Base-by-base conservation (phyloP, 2,888 invertebrate species). In the Diarsia dahlii region DNA sequence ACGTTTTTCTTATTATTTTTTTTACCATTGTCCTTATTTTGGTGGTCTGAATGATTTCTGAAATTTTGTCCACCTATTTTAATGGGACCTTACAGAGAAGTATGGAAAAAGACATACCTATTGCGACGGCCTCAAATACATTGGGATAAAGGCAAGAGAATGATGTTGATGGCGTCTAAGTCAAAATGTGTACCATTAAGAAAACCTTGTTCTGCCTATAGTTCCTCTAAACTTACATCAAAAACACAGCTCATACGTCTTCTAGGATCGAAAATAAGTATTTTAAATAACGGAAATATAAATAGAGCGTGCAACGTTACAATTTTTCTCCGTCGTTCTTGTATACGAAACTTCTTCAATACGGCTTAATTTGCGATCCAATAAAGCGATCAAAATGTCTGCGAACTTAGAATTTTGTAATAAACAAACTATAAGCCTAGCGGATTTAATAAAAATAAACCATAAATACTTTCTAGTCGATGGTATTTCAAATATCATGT, bases 381-480 rank as follows among this genome's bases (percentile, higher is more conserved):
- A 83, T 80, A 80, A 79, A 83, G 48, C 80, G 63, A 28, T 80
- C 79, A 83, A 71, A 72, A 58, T 15, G 64, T 68, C 67, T 8
- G 23, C n/a, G 13, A 62, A 70, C 13, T 80, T 67, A 82, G 71
- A 66, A 66, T 72, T 78, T 63, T 23, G 13, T 56, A 66, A 68
- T 67, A 84, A 80, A 81, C 58, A 80, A 71, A 66, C 67, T 56
- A 71, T 83, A 64, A 79, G 84, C 67, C 67, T 83, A 78, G 66
- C 23, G 45, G 71, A 45, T 83, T 72, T 67, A 83, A 83, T 83
- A 72, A 84, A 83, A 80, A 84, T 67, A 83, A 72, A 79, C 84
- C 66, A 68, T 80, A 83, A 72, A 80, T 79, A 83, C 58, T 28
- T 65, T 70, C 23, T 45, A 68, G 73, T 45, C 67, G 67, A 83